Evolutionary conservation across 2,113 vertebrate genomes (phyloP).

Genomic region (Zapornia atra): DNA sequence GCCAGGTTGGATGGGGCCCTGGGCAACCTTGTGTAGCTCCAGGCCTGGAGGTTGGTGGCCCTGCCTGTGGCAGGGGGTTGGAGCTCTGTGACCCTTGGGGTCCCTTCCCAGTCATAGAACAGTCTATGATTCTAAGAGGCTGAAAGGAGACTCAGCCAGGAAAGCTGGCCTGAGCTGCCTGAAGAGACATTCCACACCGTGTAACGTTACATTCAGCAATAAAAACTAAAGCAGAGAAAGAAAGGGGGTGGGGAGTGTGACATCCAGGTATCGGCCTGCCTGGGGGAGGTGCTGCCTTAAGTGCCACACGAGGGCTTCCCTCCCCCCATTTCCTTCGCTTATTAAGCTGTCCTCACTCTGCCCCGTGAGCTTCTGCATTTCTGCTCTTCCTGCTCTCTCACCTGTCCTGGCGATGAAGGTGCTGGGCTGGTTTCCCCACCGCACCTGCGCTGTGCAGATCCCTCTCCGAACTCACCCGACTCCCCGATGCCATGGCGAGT

Average conservation of each 20-base stretch:
- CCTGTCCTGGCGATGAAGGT: background rate
- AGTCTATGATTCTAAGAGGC: background rate
- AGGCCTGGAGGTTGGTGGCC: too few relatives aligned
- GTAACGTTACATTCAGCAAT: accelerated
- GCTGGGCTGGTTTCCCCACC: background rate
- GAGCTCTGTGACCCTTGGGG: too few relatives aligned
- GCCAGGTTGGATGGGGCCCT: too few relatives aligned
- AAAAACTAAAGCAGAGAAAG: background rate
- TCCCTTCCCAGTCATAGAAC: too few relatives aligned
- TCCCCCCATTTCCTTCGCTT: background rate
- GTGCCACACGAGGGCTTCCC: too few relatives aligned
- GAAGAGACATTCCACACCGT: too few relatives aligned
- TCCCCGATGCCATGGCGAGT: accelerated
- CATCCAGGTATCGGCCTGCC: background rate
- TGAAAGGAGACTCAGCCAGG: background rate
- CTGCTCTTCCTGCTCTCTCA: background rate
- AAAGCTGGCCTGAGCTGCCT: background rate
- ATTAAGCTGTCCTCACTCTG: background rate
- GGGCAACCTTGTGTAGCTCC: too few relatives aligned
- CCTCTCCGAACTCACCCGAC: accelerated
- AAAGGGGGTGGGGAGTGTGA: background rate
- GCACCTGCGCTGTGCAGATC: accelerated
- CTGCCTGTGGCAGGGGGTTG: too few relatives aligned
- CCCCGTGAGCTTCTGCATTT: background rate
- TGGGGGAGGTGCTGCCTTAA: background rate